Conservation (phyloP, 1,140 invertebrate genomes). For the Anoplolepis gracilipes region DNA sequence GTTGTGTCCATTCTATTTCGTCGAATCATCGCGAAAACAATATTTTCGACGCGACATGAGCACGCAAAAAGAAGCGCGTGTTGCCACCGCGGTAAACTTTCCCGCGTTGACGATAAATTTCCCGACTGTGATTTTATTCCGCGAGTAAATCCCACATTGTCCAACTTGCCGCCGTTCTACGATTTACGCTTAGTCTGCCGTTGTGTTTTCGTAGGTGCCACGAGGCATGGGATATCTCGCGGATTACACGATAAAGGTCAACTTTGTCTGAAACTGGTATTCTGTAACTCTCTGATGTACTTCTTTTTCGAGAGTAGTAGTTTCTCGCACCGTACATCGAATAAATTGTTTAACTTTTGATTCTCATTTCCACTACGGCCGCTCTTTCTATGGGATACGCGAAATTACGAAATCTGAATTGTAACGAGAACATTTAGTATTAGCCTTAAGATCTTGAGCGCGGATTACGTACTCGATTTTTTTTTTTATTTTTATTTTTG, state of each 20-base stretch:
- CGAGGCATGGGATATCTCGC: not conserved
- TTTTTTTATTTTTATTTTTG: not conserved
- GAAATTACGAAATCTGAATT: constrained; percentile 56
- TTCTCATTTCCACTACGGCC: constrained; percentile 23
- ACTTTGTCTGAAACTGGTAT: not conserved
- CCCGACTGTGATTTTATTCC: constrained; percentile 16
- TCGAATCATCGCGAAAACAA: constrained; percentile 9
- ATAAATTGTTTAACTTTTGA: constrained; percentile 35
- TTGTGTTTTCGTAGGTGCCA: not conserved
- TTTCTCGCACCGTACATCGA: not conserved
- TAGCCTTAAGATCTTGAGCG: constrained; percentile 19
- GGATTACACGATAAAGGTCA: constrained; percentile 19
- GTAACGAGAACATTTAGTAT: constrained; percentile 29
- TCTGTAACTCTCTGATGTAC: not conserved
- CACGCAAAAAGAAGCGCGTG: not conserved
- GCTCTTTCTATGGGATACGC: constrained; percentile 1
- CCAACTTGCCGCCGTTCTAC: not conserved
- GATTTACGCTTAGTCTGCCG: constrained; percentile 15
- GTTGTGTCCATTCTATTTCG: not conserved
- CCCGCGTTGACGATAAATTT: constrained; percentile 23
- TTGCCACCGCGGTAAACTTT: constrained; percentile 4
- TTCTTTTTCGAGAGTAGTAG: not conserved
- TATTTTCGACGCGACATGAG: not conserved
- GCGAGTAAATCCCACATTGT: constrained; percentile 17
- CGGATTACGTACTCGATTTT: not conserved